Base-by-base conservation (phyloP, 2,888 invertebrate genomes). In the Tiphia femorata region DNA sequence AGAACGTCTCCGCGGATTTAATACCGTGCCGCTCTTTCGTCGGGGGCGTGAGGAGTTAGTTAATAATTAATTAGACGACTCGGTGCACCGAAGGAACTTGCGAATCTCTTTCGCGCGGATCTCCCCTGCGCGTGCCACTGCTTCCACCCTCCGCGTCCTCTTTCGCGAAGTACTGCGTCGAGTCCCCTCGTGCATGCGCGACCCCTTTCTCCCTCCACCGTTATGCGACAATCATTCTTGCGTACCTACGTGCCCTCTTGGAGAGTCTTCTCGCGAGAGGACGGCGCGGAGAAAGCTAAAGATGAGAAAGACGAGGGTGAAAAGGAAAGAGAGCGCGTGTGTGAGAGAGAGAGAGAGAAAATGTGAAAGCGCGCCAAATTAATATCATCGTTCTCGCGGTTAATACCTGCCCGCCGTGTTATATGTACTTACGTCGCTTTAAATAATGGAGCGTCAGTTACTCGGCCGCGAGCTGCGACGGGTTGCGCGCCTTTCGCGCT, bases 21-120 rank as follows among this genome's bases (percentile, higher is more conserved):
- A 60, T 54, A 51, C 49, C 44, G 51, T 51, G 25, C 16, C 23
- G 41, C 23, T n/a, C 41, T 47, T 49, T 33, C 50, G 52, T 40
- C 41, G 19, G 33, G 25, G 52, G 33, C 33, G 33, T 49, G 52
- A 48, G 29, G 60, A 58, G 44, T 58, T 53, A 41, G 41, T 60
- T 58, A 58, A 60, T 52, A 52, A 58, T 58, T 60, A 58, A 60
- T 60, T 60, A 58, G 58, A 23, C 43, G 33, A 51, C 44, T 48
- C 21, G 23, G 40, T 48, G 49, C 38, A 33, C 16, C 33, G 51
- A 49, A 42, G 48, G 49, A 52, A 30, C 25, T 51, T 41, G 10
- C 0, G 10, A 14, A 25, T 8, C 12, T 25, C 23, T 27, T 25
- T n/a, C n/a, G n/a, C n/a, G n/a, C n/a, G n/a, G n/a, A n/a, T n/a